Conservation (phyloP, 2,888 invertebrate species). For the Unio pictorum region DNA sequence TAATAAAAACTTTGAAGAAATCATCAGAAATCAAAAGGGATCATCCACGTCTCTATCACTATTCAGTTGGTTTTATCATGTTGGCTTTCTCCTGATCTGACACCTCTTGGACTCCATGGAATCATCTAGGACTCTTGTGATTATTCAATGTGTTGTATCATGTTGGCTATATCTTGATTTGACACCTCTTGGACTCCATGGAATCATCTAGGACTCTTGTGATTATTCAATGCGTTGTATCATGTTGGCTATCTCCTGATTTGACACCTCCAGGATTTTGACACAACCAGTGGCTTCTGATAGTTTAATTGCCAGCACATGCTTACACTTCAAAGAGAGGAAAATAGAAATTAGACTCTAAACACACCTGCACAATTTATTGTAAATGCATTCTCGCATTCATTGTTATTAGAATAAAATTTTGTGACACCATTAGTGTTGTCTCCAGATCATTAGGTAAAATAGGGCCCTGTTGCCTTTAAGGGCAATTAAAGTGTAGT, state of each 20-base stretch:
- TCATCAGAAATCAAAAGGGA: background rate
- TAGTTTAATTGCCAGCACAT: constrained; percentile 58
- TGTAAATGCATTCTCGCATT: too few relatives aligned
- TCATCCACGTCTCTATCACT: constrained; percentile 2
- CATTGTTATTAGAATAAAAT: too few relatives aligned
- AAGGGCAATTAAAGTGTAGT: too few relatives aligned
- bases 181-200: constrained; percentile 28
- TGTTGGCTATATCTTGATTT: constrained; percentile 44
- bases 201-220: too few relatives aligned
- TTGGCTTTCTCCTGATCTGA: constrained; percentile 46
- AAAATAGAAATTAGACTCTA: constrained; percentile 4
- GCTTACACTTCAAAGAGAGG: constrained; percentile 61
- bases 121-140: background rate
- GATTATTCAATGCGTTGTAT: constrained; percentile 43
- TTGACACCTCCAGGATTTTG: constrained; percentile 37
- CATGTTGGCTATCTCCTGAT: constrained; percentile 46
- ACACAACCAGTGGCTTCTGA: constrained; percentile 47
- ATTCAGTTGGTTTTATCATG: constrained; percentile 43
- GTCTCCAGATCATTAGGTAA: too few relatives aligned
- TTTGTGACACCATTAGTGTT: too few relatives aligned
- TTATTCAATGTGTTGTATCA: constrained; percentile 45
- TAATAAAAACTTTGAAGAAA: too few relatives aligned
- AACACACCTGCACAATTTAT: background rate
- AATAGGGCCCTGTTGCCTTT: too few relatives aligned
- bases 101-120: constrained; percentile 8